phyloP scores from a whole-genome alignment of 2,113 vertebrate species.

The Ictalurus furcatus region DNA sequence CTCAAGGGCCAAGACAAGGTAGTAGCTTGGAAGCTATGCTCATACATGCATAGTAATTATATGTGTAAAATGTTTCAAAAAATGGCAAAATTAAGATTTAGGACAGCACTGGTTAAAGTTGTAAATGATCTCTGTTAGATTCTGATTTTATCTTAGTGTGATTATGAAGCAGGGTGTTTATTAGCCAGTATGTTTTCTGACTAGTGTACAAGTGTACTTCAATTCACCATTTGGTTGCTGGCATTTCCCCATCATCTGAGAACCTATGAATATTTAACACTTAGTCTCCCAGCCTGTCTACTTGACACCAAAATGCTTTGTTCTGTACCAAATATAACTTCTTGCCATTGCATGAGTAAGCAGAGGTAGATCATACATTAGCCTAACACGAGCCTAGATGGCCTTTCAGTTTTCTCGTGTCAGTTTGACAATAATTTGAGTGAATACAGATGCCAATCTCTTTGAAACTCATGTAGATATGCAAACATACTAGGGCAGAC shows the following conservation, averaged over 20 bases:
- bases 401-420: not conserved
- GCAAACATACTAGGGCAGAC: not conserved
- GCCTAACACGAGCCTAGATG: not conserved
- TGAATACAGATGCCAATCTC: not conserved
- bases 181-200: not conserved
- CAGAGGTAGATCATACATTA: not conserved
- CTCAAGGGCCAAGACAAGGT: not conserved
- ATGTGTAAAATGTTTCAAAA: not conserved
- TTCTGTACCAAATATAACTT: not conserved
- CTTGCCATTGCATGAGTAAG: not conserved
- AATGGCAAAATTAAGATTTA: not conserved
- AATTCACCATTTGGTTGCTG: not conserved
- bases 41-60: not conserved
- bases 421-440: not conserved
- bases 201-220: not conserved
- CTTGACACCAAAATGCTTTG: not conserved
- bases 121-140: not conserved
- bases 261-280: not conserved
- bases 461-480: not conserved
- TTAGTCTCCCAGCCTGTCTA: not conserved
- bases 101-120: not conserved
- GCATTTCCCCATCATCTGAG: not conserved
- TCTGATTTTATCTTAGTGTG: not conserved
- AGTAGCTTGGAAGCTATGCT: not conserved
- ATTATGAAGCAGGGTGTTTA: not conserved